Conservation (phyloP, 2,797 vertebrate genomes). For the Hippoglossus hippoglossus region DNA sequence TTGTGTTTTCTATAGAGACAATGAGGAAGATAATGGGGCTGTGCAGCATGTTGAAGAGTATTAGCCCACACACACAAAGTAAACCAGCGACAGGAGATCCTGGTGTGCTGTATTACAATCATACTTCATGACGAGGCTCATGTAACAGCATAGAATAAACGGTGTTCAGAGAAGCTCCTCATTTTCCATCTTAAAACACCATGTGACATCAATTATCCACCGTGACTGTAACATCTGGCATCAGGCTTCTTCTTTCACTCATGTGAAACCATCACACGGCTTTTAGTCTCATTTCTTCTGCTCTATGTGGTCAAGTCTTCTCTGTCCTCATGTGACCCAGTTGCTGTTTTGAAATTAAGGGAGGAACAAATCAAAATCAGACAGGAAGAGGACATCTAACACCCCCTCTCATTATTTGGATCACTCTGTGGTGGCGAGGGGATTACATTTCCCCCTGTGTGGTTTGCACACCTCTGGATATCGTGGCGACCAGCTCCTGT, state of each 20-base stretch:
- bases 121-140: no score
- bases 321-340: slow-evolving; percentile 14
- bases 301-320: neutral
- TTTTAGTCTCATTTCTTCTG: neutral
- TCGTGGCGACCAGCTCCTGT: slow-evolving; percentile 1
- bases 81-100: no score
- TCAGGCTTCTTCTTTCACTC: slow-evolving; percentile 10
- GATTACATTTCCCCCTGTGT: slow-evolving; percentile 42
- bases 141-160: neutral
- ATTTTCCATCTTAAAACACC: no score
- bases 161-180: no score
- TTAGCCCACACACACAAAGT: no score
- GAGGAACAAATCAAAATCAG: slow-evolving; percentile 25
- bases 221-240: slow-evolving; percentile 4
- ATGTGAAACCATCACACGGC: neutral
- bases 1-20: no score
- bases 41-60: no score
- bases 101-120: no score
- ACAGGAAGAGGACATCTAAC: slow-evolving; percentile 12
- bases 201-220: neutral
- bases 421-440: slow-evolving; percentile 12
- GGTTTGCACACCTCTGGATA: slow-evolving; percentile 47
- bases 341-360: slow-evolving; percentile 8
- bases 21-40: no score
- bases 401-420: slow-evolving; percentile 3